Evolutionary conservation across 2,888 invertebrate genomes (phyloP).

Genomic region (Deilephila elpenor): DNA sequence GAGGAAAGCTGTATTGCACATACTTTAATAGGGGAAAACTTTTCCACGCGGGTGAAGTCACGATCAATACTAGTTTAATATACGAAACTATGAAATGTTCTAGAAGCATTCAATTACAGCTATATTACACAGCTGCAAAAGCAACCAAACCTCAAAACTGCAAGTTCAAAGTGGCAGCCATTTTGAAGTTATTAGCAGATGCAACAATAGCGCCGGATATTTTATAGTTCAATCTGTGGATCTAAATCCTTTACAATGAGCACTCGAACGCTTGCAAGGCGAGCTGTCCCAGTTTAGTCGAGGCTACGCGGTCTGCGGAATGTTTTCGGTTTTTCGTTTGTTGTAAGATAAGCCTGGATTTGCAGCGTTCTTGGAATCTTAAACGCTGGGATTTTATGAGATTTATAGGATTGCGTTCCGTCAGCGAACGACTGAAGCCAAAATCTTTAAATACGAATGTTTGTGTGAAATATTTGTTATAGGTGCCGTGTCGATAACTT

Average conservation of each 20-base stretch:
- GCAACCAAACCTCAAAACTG: not conserved
- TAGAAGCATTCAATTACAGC: too few species aligned
- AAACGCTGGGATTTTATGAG: not conserved
- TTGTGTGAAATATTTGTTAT: too few species aligned
- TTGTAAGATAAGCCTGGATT: not conserved
- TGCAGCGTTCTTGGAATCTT: not conserved
- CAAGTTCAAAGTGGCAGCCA: conserved; percentile 1
- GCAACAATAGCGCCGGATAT: not conserved
- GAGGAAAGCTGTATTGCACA: too few species aligned
- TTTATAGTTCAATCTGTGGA: conserved; percentile 2
- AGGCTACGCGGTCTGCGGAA: not conserved
- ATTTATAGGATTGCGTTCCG: not conserved
- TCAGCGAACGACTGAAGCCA: not conserved
- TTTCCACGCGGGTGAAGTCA: too few species aligned
- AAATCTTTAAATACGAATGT: too few species aligned
- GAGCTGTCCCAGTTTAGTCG: not conserved
- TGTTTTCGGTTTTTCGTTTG: not conserved
- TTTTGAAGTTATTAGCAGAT: not conserved
- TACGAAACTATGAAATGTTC: too few species aligned
- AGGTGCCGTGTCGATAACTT: too few species aligned
- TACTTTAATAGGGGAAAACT: too few species aligned
- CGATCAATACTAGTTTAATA: too few species aligned
- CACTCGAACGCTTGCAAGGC: conserved; percentile 18
- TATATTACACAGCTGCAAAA: too few species aligned
- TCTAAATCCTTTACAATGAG: conserved; percentile 19